Base-by-base conservation (phyloP, 2,888 invertebrate species). In the Capitulum mitella region DNA sequence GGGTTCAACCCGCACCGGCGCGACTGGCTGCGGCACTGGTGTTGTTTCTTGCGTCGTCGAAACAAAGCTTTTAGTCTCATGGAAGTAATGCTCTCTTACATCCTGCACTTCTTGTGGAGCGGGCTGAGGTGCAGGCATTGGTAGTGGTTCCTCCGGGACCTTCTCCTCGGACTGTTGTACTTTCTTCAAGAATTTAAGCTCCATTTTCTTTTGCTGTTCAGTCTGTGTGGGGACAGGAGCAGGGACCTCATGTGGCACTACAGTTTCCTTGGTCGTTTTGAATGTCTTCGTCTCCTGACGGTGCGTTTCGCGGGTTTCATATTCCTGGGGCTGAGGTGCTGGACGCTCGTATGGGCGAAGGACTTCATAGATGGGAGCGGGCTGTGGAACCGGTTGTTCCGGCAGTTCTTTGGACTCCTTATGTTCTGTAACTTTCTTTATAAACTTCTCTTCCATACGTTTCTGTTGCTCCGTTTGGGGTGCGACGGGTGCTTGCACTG, bases 381-480 rank as follows among this genome's bases (percentile, higher is more conserved):
- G 10, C 22, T 6, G 6, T 5, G 29, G 10, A 5, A 10, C n/a
- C 26, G n/a, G 12, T 29, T 12, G 10, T n/a, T 58, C 58, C 0
- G 58, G 58, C 12, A 29, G n/a, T 1, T 58, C 58, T 58, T n/a
- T 58, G 10, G 29, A 29, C 29, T 58, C 58, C 29, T 58, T n/a
- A 29, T n/a, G 58, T n/a, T 58, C n/a, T 3, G 12, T 29, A 6
- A 58, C 29, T 14, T 58, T 58, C 29, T n/a, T 58, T 0, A 58
- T 58, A n/a, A 58, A 58, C 29, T 58, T 58, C 29, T 58, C 58
- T 29, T 58, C 58, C 58, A 58, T 58, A 29, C 58, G 58, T 58
- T 29, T 58, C 29, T 58, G 58, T 29, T 58, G 58, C n/a, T 58
- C 58, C 12, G 58, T 58, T 29, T 58, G 58, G 6, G 58, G 8